phyloP scores from a whole-genome alignment of 1,140 invertebrate species.

The Ctenoplectra terminalis region DNA sequence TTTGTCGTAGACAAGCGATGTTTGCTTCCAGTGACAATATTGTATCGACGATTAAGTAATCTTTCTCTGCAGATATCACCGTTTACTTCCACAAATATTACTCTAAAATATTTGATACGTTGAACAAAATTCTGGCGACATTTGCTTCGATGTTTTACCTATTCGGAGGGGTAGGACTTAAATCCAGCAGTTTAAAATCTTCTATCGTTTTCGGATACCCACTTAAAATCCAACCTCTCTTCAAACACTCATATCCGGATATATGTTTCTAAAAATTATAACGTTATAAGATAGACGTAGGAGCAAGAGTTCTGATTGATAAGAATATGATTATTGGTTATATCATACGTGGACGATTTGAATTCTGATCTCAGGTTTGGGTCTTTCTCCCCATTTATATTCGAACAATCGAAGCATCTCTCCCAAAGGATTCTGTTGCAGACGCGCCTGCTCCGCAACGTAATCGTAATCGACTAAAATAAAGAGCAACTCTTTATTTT shows the following conservation, averaged over 20 bases:
- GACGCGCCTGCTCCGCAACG: constrained; percentile 81
- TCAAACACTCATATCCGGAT: constrained; percentile 82
- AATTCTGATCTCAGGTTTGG: constrained; percentile 81
- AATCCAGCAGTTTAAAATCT: constrained; percentile 85
- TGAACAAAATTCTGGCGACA: neutral
- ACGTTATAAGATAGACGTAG: neutral
- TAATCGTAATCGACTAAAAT: constrained; percentile 84
- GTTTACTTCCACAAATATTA: constrained; percentile 63
- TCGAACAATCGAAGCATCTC: constrained; percentile 79
- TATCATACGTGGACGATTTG: constrained; percentile 72
- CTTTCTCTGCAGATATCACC: constrained; percentile 49
- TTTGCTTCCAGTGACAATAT: constrained; percentile 50
- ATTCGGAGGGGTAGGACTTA: constrained; percentile 85
- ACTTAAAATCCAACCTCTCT: constrained; percentile 85
- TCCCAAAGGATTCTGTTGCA: constrained; percentile 81
- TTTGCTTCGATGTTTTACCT: constrained; percentile 75
- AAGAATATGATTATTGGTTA: too few relatives aligned
- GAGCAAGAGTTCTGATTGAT: too few relatives aligned
- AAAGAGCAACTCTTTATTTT: neutral
- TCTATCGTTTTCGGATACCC: constrained; percentile 83
- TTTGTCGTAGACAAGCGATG: constrained; percentile 37
- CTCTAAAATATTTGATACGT: constrained; percentile 42
- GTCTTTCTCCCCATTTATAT: constrained; percentile 76
- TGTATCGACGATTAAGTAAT: constrained; percentile 55
- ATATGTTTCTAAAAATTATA: constrained; percentile 69